Base-by-base conservation (phyloP, 1,140 invertebrate genomes). In the Physella acuta region DNA sequence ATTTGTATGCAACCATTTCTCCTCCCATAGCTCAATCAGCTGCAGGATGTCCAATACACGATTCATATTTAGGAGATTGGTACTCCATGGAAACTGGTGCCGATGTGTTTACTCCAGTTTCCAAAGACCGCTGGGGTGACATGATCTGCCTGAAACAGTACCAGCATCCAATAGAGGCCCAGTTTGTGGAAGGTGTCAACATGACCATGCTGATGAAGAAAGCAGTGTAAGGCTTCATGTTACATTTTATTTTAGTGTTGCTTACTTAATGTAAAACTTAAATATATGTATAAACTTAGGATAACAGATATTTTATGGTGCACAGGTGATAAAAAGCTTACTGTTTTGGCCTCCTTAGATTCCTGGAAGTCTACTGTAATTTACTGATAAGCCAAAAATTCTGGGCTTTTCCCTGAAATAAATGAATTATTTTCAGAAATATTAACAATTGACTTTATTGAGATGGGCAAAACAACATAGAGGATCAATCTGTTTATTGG, bases 11-110 rank as follows among this genome's bases (percentile, higher is more conserved):
- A n/a, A n/a, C n/a, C n/a, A n/a, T n/a, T n/a, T n/a, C n/a, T n/a
- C n/a, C n/a, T n/a, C n/a, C n/a, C n/a, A n/a, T n/a, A 53, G 63
- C 31, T 34, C 44, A 52, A 33, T 28, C 1, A 30, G 30, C 3
- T 17, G 44, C 30, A 34, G 56, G 20, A 24, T 79, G 78, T 68
- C 33, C 51, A 14, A 67, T 78, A 16, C 75, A 77, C 26, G 20
- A 20, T 0, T 67, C 71, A 0, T 80, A 75, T 53, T 24, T 51
- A 28, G 79, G 78, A 8, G 75, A 78, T 53, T 79, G 71, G 73
- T 81, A 79, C 59, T 79, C 73, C 24, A 74, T 71, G 67, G 73
- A 78, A 51, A 73, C 37, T 3, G 72, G 73, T 33, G 63, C 59
- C 8, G 71, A 75, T 51, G 52, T 66, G 0, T 71, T 71, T 1